A percentile compares a stretch with the other conserved stretches of the same genome.
Conservation (phyloP, 2,888 invertebrate genomes). For the Leucophenga maculata region DNA sequence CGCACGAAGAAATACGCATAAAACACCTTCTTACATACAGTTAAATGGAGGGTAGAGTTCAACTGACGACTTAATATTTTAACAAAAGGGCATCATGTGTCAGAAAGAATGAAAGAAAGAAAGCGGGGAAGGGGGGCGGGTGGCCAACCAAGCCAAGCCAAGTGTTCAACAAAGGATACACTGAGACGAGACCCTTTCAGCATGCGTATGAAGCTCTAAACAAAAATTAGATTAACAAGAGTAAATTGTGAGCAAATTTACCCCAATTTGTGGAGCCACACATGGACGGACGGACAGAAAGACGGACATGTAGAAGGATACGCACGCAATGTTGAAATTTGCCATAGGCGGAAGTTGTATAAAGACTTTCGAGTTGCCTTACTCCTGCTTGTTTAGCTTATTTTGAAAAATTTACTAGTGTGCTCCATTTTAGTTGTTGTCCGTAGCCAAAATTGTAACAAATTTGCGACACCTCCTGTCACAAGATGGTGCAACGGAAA, state of each 20-base stretch:
- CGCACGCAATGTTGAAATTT: too few species aligned
- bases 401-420: conserved; percentile 16
- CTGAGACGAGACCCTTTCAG: neutral
- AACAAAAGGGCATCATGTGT: conserved; percentile 9
- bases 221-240: conserved; percentile 36
- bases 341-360: conserved; percentile 6
- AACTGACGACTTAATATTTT: conserved; percentile 20
- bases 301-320: too few species aligned
- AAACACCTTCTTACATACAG: neutral
- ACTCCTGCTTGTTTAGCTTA: neutral
- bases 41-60: neutral
- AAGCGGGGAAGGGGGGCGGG: neutral
- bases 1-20: neutral
- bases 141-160: neutral
- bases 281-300: neutral
- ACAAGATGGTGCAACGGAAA: conserved; percentile 13
- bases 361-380: conserved; percentile 6
- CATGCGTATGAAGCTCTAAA: conserved; percentile 5
- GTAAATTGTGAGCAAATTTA: conserved; percentile 39
- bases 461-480: conserved; percentile 22
- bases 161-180: neutral
- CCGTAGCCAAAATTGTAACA: neutral
- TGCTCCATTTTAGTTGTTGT: neutral
- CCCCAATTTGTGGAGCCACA: conserved; percentile 32
- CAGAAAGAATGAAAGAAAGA: neutral